Conservation (phyloP, 2,888 invertebrate species). For the Bursaphelenchus okinawaensis region DNA sequence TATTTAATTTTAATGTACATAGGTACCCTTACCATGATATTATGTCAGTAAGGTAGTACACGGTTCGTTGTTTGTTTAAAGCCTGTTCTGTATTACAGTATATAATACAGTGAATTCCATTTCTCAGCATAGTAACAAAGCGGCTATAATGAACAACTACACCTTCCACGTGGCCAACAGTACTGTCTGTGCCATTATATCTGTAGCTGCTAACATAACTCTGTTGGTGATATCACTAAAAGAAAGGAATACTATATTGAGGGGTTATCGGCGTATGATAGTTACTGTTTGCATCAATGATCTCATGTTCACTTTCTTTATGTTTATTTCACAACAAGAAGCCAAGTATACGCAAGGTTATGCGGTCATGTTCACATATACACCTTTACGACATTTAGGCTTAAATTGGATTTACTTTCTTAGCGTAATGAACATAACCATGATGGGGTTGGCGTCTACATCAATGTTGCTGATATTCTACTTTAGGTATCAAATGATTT, state of each 20-base stretch:
- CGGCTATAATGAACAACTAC: too few species aligned
- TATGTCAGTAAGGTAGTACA: too few species aligned
- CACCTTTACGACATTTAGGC: neutral
- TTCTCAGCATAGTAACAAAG: too few species aligned
- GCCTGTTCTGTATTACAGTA: too few species aligned
- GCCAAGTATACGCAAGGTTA: neutral
- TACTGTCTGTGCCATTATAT: too few species aligned
- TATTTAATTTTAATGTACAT: too few species aligned
- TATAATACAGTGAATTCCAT: too few species aligned
- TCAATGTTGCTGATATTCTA: neutral
- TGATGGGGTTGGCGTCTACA: neutral
- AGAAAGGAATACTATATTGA: neutral
- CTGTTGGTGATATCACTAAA: too few species aligned
- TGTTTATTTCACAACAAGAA: neutral
- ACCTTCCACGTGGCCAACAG: too few species aligned
- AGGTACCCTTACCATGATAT: too few species aligned
- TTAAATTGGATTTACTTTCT: neutral
- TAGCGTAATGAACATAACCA: neutral
- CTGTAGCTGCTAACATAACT: too few species aligned
- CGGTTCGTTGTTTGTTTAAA: too few species aligned
- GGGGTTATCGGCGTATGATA: neutral
- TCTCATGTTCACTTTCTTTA: neutral
- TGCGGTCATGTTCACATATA: neutral
- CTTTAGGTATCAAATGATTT: neutral
- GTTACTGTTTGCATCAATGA: neutral